Percentiles rank a stretch among this genome's conserved stretches.
Conservation (phyloP, 2,797 vertebrate species). For the Oreortyx pictus region DNA sequence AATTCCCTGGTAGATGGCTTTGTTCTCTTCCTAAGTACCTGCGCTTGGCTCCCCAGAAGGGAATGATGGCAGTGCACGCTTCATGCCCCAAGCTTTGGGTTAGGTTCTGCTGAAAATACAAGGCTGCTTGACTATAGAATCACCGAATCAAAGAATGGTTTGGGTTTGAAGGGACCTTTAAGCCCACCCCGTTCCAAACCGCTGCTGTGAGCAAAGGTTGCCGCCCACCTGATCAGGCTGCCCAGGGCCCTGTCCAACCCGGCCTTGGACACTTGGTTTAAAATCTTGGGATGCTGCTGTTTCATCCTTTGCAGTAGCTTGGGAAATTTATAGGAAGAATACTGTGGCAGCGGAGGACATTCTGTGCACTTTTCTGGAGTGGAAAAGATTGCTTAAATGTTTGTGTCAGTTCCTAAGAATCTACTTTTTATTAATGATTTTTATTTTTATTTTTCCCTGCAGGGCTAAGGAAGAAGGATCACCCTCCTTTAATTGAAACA, state of each 20-base stretch:
- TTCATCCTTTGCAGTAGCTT: background rate
- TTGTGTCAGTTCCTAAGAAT: background rate
- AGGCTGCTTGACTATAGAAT: rapidly evolving
- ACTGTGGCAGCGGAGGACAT: background rate
- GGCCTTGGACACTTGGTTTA: background rate
- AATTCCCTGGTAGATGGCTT: too few species aligned
- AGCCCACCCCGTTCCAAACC: background rate
- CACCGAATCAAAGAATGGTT: background rate
- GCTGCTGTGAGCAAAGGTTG: background rate
- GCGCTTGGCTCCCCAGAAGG: rapidly evolving
- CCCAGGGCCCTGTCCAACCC: background rate
- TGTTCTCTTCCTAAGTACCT: background rate
- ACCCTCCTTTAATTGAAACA: conserved; percentile 53
- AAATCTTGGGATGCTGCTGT: background rate
- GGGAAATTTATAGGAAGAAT: background rate
- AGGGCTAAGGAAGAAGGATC: conserved; percentile 74
- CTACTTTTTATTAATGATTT: background rate
- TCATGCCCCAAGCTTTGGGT: background rate
- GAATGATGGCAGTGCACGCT: rapidly evolving
- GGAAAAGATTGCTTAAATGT: background rate
- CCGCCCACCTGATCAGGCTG: background rate
- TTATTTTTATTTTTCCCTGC: conserved; percentile 2
- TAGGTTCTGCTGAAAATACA: background rate
- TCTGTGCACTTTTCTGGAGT: background rate
- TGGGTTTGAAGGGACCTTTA: background rate